These are phyloP conservation scores for Phragmatobia fuliginosa DNA, from an alignment of 2,888 invertebrate genomes.

Conservation along the genomic window DNA sequence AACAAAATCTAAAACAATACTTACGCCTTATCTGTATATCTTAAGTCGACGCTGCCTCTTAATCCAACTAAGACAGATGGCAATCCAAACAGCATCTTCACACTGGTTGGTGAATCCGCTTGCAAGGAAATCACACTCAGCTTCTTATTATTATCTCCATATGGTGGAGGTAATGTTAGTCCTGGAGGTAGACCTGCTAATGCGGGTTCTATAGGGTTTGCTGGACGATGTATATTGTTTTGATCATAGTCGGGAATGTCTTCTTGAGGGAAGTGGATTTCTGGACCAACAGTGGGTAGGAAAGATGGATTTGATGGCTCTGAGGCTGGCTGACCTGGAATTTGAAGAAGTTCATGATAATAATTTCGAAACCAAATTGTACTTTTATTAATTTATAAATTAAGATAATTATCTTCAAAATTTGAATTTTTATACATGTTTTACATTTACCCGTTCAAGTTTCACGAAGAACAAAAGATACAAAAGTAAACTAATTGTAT, in stretches of 20 bases:
- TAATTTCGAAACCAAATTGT: not conserved
- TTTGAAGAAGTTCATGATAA: not conserved
- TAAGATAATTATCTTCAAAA: not conserved
- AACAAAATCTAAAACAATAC: constrained; percentile 54
- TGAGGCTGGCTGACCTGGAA: constrained; percentile 64
- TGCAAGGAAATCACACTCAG: constrained; percentile 88
- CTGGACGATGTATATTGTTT: constrained; percentile 73
- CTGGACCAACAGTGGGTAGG: constrained; percentile 82
- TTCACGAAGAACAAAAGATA: not conserved
- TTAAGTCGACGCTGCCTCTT: constrained; percentile 94
- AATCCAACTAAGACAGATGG: constrained; percentile 94
- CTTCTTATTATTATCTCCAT: constrained; percentile 76
- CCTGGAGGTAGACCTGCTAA: constrained; percentile 65
- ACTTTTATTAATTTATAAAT: too few relatives aligned
- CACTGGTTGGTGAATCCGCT: constrained; percentile 92
- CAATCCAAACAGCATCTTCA: constrained; percentile 93
- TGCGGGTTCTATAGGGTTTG: constrained; percentile 57
- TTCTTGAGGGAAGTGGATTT: constrained; percentile 73
- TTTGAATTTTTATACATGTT: not conserved
- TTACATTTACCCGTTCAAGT: not conserved
- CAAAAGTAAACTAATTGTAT: not conserved
- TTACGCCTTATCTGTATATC: constrained; percentile 93
- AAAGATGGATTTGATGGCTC: constrained; percentile 62
- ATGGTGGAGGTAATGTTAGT: constrained; percentile 62
- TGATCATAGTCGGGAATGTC: constrained; percentile 71